These are phyloP conservation scores for Myotis findleyi DNA, from an alignment of 2,797 vertebrate species.

Conservation along the genomic window DNA sequence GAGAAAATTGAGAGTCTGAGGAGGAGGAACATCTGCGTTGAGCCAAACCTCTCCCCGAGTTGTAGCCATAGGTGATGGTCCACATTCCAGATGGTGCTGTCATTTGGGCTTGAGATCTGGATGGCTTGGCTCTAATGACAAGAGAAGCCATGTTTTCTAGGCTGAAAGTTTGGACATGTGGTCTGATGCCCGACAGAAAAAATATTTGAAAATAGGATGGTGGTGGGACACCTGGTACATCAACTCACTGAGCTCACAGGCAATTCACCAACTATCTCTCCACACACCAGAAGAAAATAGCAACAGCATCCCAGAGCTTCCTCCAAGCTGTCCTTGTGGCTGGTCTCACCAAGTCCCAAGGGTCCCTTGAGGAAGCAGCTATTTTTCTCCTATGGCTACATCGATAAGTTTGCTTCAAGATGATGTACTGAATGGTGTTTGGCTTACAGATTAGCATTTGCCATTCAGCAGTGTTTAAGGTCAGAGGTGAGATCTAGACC, in stretches of 20 bases:
- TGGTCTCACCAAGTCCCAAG: not conserved
- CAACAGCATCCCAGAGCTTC: not conserved
- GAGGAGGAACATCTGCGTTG: not conserved
- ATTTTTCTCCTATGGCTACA: not conserved
- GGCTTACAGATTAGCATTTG: not conserved
- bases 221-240: not conserved
- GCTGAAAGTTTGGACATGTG: not conserved
- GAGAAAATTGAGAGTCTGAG: not conserved
- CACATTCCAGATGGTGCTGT: not conserved
- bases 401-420: slow-evolving; percentile 1
- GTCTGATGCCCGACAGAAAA: not conserved
- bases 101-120: not conserved
- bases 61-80: not conserved
- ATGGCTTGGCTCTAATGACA: not conserved
- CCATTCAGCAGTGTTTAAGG: not conserved
- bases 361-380: not conserved
- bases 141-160: not conserved
- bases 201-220: not conserved
- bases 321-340: no score
- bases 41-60: not conserved
- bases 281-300: not conserved
- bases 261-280: not conserved
- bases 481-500: not conserved
- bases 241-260: not conserved
- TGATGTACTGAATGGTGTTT: not conserved